A percentile compares a stretch with the other conserved stretches of the same genome.
phyloP scores from a whole-genome alignment of 2,888 invertebrate genomes.

The Pyrocoelia pectoralis region DNA sequence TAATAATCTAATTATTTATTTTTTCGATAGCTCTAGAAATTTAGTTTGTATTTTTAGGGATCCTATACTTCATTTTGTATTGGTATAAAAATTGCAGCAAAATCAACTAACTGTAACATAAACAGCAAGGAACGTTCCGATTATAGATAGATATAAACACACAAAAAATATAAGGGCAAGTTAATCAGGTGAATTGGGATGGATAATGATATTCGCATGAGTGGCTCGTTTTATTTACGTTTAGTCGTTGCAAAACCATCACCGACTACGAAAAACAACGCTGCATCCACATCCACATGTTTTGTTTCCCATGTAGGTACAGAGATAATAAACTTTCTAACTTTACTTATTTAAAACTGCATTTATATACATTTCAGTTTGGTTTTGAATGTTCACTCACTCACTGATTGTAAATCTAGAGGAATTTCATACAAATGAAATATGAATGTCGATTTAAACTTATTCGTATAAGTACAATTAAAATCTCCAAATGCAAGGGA shows the following conservation, averaged over 20 bases:
- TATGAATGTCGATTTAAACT: too few relatives aligned
- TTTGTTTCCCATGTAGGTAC: slow-evolving; percentile 29
- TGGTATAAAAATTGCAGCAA: slow-evolving; percentile 7
- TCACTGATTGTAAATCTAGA: too few relatives aligned
- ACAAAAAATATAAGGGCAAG: slow-evolving; percentile 36
- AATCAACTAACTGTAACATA: slow-evolving; percentile 28
- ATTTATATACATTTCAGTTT: not conserved
- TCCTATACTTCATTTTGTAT: slow-evolving; percentile 2
- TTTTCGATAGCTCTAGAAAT: not conserved
- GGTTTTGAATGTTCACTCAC: too few relatives aligned
- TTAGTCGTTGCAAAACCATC: slow-evolving; percentile 32
- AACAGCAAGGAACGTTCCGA: slow-evolving; percentile 29
- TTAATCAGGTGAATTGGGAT: slow-evolving; percentile 37
- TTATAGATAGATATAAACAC: slow-evolving; percentile 33
- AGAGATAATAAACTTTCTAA: slow-evolving; percentile 8
- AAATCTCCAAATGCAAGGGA: too few relatives aligned
- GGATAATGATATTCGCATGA: slow-evolving; percentile 37
- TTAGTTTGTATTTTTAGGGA: slow-evolving; percentile 6
- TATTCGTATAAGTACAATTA: too few relatives aligned
- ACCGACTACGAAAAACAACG: slow-evolving; percentile 33
- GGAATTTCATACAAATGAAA: too few relatives aligned
- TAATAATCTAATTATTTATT: not conserved
- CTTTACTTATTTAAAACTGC: not conserved
- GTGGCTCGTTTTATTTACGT: slow-evolving; percentile 36
- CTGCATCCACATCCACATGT: slow-evolving; percentile 31